A percentile compares a stretch with the other conserved stretches of the same genome.
These are phyloP conservation scores for Oreohelix idahoensis DNA, from an alignment of 1,140 invertebrate species.

Conservation along the genomic window DNA sequence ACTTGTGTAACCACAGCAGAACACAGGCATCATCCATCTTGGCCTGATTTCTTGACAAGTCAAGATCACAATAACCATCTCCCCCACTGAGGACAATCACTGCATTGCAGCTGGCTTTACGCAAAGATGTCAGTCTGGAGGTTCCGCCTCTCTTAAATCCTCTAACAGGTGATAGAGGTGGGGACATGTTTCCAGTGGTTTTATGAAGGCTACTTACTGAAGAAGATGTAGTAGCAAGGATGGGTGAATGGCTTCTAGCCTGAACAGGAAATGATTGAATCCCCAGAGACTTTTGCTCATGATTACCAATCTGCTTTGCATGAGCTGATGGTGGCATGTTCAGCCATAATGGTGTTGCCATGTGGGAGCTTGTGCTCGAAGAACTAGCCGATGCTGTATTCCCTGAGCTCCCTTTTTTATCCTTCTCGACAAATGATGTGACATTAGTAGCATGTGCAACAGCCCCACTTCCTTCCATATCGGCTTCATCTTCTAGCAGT, in stretches of 20 bases:
- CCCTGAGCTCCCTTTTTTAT: neutral
- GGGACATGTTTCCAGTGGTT: neutral
- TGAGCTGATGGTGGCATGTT: neutral
- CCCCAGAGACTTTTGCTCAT: neutral
- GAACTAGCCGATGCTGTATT: neutral
- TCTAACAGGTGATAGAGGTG: neutral
- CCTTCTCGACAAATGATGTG: neutral
- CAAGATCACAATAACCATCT: constrained; percentile 65
- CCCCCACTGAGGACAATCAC: constrained; percentile 67
- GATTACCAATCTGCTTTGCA: neutral
- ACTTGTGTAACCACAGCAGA: constrained; percentile 66
- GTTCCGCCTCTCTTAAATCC: neutral
- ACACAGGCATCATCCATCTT: constrained; percentile 59
- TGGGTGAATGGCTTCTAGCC: neutral
- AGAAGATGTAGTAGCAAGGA: neutral
- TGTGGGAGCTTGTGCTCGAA: neutral
- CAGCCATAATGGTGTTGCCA: neutral
- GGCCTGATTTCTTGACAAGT: constrained; percentile 36
- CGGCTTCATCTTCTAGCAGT: constrained; percentile 37
- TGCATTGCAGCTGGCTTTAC: constrained; percentile 53
- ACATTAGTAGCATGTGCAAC: neutral
- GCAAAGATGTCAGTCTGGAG: neutral
- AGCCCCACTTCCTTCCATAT: neutral
- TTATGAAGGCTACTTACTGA: neutral
- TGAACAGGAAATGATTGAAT: neutral